Base-by-base conservation (phyloP, 1,140 invertebrate species). In the Asobara japonica region DNA sequence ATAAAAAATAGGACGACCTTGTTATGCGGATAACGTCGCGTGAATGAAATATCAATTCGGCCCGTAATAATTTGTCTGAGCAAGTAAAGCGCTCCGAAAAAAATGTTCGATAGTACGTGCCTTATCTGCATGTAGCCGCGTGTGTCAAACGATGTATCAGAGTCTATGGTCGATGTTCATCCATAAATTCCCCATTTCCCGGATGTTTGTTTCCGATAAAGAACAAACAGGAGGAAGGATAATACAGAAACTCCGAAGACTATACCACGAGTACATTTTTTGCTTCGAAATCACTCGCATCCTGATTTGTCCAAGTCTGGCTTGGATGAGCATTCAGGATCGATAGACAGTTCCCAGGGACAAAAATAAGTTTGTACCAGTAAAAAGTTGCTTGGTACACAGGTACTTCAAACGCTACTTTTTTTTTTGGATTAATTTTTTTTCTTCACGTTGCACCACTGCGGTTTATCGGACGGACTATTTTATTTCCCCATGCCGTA, bases 201-300 rank as follows among this genome's bases (percentile, higher is more conserved):
- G 13, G 22, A 56, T 56, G 51, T 56, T 56, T 56, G 7, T 25
- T 56, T 13, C 51, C 51, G 51, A 56, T 56, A 56, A 56, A 56
- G 22, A 22, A 56, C 51, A 56, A 56, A 56, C 51, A 22, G 25
- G 51, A 56, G 51, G 25, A 56, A 56, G 51, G 51, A 56, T 56
- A 56, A 56, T 56, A 56, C 51, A 56, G 51, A 18, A 27, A 56
- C 51, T 56, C 20, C 8, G 51, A 25, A 45, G 41, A 56, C 22
- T 22, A 56, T 56, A 25, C 51, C 13, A 6, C 51, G 51, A 18
- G 8, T 22, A 27, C 22, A 56, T 6, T 56, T 22, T 56, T 56
- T 56, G 22, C 25, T 27, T 56, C 20, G 45, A 25, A n/a, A 25
- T 56, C 8, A 27, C 51, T 56, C 16, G 20, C 20, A 56, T 56